Evolutionary conservation across 2,888 invertebrate species (phyloP), one percentile per base, ranked within the genome.

Genomic region (Drosophila antonietae): DNA sequence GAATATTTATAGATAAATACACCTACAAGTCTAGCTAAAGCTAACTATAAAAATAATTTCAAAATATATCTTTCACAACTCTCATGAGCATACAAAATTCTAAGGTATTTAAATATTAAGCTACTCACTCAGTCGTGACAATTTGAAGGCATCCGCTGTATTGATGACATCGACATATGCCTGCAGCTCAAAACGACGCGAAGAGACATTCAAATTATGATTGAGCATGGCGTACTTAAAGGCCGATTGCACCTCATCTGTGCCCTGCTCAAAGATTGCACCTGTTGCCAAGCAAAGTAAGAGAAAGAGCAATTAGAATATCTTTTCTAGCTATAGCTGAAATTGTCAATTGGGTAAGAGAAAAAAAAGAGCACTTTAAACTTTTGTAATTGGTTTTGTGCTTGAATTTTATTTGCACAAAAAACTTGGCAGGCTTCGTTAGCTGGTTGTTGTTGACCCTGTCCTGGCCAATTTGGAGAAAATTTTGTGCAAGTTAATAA

Each of bases 121-220:
- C 47, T 66, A 91, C 98, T 96, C 93, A 98, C 98, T 97, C 79
- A 98, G 94, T 89, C 97, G 95, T 51, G 98, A 97, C 70, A 98
- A 94, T 92, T 98, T 98, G 94, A 97, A 98, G 73, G 97, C 97
- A 92, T 98, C 98, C 28, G 97, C 97, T 14, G 97, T 97, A 92
- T 97, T 96, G 93, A 98, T 97, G 90, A 98, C 96, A 91, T 98
- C 97, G 55, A 97, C 97, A 90, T 96, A 97, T 10, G 97, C 97
- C 92, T 97, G 96, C 60, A 98, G 94, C 92, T 98, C 97, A 91
- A 97, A 96, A 49, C 97, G 94, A 62, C 95, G 94, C 41, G 95
- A 95, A 70, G 96, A 96, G 74, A 96, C 95, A 91, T 97, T 97
- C 91, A 97, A 95, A 91, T 97, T 97, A 92, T 97, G 97, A 87